Conservation (phyloP, 2,113 vertebrate species). For the Isurus oxyrinchus region DNA sequence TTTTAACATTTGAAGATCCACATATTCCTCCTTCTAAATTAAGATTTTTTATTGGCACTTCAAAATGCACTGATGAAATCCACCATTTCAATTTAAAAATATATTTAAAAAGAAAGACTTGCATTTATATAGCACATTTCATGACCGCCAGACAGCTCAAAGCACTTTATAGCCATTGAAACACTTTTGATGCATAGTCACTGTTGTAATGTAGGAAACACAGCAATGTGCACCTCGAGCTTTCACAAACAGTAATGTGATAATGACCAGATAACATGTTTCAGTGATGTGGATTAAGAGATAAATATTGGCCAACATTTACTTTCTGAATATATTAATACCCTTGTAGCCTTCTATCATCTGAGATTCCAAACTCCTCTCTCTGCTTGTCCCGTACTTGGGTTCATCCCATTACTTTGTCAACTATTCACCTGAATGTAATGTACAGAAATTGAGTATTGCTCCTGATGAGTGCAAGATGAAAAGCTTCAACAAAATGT, state of each 20-base stretch:
- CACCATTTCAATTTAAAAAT: background rate
- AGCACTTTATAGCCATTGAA: background rate
- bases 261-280: background rate
- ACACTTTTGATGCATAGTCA: background rate
- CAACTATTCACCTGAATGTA: background rate
- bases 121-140: background rate
- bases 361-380: background rate
- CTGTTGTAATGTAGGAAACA: background rate
- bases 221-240: background rate
- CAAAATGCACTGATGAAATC: background rate
- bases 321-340: background rate
- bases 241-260: background rate
- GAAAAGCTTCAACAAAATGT: too few relatives aligned
- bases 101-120: background rate
- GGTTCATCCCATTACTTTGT: background rate
- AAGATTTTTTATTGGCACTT: background rate
- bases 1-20: conserved; percentile 11
- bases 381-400: background rate
- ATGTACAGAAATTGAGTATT: background rate
- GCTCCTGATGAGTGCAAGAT: too few relatives aligned
- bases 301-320: background rate
- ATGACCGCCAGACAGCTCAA: background rate
- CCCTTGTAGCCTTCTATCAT: background rate
- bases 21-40: background rate
- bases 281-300: background rate